Evolutionary conservation across 2,113 vertebrate genomes (phyloP), one percentile per base, ranked within the genome.

Genomic region (Ursus arctos): DNA sequence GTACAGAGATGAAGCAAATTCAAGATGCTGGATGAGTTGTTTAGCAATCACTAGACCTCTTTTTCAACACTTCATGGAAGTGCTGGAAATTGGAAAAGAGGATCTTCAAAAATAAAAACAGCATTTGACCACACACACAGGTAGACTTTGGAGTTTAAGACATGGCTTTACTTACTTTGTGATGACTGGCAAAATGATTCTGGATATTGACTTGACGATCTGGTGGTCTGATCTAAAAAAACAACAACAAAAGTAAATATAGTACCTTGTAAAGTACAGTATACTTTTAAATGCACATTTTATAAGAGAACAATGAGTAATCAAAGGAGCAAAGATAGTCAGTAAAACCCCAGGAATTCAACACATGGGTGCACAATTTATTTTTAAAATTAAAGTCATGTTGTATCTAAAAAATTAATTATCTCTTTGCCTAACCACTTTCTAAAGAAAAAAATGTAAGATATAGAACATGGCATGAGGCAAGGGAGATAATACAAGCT

Each of bases 161-260:
- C 15, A 92, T 2, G 7, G 21, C 28, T 69, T 88, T 67, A 94
- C 97, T 92, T 95, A 97, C 98, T 96, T 61, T 83, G 69, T 47
- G 93, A 72, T 87, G 80, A 76, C 72, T 83, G 85, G 92, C 94
- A 90, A 77, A 24, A 10, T 61, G 72, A 94, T 80, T 97, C 95
- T 96, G 43, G 6, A 87, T 76, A 67, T 1, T 93, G 95, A 96
- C 47, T 26, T 79, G 71, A 40, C 16, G 53, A 55, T 74, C 36
- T 79, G 13, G 31, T 71, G 65, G 31, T 69, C 63, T 94, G 59
- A 76, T 94, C 98, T 98, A 84, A 97, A 97, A 76, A 16, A 47
- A 74, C 36, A 90, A n/a, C 16, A 82, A 57, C 19, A 81, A 90
- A 96, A 77, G 71, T 28, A 77, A 80, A 88, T 40, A 82, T 9